Evolutionary conservation across 92 coral and sea anemone genomes (phyloP), one percentile per base, ranked within the genome.

Genomic region (Pocillopora grandis): DNA sequence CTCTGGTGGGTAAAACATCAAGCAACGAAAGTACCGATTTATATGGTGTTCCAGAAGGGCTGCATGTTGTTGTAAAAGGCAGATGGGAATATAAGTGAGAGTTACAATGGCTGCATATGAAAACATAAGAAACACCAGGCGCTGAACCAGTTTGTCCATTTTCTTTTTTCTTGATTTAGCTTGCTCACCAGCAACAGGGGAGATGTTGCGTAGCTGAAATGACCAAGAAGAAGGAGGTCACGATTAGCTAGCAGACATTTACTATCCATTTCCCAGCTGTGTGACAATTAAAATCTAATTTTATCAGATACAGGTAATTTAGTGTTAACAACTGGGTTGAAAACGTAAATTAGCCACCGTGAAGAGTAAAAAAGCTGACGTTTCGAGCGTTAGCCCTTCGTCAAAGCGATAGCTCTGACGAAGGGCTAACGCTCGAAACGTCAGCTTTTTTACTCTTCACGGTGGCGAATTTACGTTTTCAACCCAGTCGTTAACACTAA

Each of bases 101-200:
- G 90, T 86, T 0, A 65, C 86, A 77, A 88, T 88, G 42, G 77
- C 82, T 12, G 94, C 96, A 55, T 91, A 95, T 59, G 95, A 93
- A 56, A 91, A 76, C 90, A 95, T 93, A 42, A 93, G 91, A 83
- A 93, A 89, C 60, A 95, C 84, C 85, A 95, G 89, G 17, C 93
- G 94, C 61, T 91, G 82, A 19, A 93, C 95, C 17, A 91, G 86
- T 58, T 88, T 91, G 66, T 77, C 84, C 90, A 95, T 69, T 72
- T 89, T 86, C 36, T 83, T 72, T 63, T 91, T 87, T 18, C 98
- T 84, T 37, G 48, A 66, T 82, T 89, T 84, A 27, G 95, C 92
- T 86, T 95, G 98, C 14, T 78, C 86, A 36, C 93, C 94, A 42
- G 35, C 69, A 0, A 88, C 78, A 8, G 36, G 60, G 60, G 90